phyloP scores from a whole-genome alignment of 1,140 invertebrate species.

The Patella vulgata region DNA sequence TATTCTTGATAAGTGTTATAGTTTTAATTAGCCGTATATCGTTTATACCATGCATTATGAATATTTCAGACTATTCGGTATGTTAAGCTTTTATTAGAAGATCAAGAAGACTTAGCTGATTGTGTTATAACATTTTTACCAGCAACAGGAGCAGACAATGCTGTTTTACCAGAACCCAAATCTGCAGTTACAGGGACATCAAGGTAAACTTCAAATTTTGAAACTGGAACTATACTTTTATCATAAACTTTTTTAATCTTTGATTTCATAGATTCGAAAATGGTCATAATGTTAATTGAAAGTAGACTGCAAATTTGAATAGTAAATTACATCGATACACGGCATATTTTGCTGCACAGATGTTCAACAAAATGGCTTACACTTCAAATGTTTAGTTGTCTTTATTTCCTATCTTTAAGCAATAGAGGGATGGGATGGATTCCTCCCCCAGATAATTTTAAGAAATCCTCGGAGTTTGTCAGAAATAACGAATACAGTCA shows the following conservation, averaged over 20 bases:
- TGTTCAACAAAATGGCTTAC: too few relatives aligned
- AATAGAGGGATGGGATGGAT: too few relatives aligned
- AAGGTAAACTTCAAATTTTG: conserved; percentile 7
- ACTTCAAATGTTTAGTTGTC: too few relatives aligned
- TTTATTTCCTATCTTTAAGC: too few relatives aligned
- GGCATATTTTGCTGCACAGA: too few relatives aligned
- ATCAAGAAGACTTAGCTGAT: conserved; percentile 28
- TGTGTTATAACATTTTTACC: conserved; percentile 32
- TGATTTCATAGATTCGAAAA: neutral
- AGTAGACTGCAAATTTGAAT: neutral
- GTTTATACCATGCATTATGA: neutral
- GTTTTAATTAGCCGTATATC: neutral
- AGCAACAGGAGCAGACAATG: too few relatives aligned
- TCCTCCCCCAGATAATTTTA: too few relatives aligned
- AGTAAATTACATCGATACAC: neutral
- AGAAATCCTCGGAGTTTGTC: too few relatives aligned
- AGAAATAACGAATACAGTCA: too few relatives aligned
- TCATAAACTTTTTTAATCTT: neutral
- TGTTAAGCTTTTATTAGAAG: conserved; percentile 31
- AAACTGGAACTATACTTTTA: neutral
- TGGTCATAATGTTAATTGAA: neutral
- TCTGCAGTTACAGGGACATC: neutral
- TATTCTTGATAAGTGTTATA: neutral
- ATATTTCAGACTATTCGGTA: conserved; percentile 40
- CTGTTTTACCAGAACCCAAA: conserved; percentile 1